phyloP scores from a whole-genome alignment of 1,140 invertebrate species.

The Bombus huntii region DNA sequence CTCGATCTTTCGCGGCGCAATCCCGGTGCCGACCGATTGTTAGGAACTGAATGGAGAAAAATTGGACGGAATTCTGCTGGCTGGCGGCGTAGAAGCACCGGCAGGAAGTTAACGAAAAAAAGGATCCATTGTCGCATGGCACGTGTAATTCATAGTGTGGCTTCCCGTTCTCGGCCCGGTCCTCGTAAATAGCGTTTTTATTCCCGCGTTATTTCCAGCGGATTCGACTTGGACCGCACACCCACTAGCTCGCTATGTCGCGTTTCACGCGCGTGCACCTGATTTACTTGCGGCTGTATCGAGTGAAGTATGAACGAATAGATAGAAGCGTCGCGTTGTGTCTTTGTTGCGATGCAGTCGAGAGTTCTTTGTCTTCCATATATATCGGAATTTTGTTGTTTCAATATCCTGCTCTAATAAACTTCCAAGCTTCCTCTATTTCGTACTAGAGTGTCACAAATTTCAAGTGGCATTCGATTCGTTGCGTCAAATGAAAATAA shows the following conservation, averaged over 20 bases:
- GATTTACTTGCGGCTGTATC: not conserved
- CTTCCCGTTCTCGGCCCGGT: slow-evolving; percentile 52
- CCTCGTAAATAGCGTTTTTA: slow-evolving; percentile 54
- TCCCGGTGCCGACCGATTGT: slow-evolving; percentile 54
- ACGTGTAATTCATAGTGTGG: slow-evolving; percentile 71
- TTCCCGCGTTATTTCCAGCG: slow-evolving; percentile 49
- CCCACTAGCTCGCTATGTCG: no score
- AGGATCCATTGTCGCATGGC: slow-evolving; percentile 65
- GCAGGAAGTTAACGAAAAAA: slow-evolving; percentile 50
- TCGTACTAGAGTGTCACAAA: no score
- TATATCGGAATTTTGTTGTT: not conserved
- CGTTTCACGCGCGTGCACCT: not conserved
- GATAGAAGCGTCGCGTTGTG: not conserved
- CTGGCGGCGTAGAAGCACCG: slow-evolving; percentile 15
- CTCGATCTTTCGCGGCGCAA: slow-evolving; percentile 41
- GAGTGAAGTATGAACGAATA: not conserved
- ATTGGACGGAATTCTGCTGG: slow-evolving; percentile 64
- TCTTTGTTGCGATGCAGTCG: not conserved
- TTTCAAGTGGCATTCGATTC: not conserved
- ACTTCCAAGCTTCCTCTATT: no score
- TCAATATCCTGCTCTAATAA: not conserved
- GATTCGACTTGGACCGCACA: slow-evolving; percentile 1
- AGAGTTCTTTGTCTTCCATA: not conserved
- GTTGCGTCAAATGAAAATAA: not conserved
- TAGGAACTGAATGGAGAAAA: slow-evolving; percentile 69